These are phyloP conservation scores for Cerastoderma edule DNA, from an alignment of 2,888 invertebrate genomes.

Conservation along the genomic window DNA sequence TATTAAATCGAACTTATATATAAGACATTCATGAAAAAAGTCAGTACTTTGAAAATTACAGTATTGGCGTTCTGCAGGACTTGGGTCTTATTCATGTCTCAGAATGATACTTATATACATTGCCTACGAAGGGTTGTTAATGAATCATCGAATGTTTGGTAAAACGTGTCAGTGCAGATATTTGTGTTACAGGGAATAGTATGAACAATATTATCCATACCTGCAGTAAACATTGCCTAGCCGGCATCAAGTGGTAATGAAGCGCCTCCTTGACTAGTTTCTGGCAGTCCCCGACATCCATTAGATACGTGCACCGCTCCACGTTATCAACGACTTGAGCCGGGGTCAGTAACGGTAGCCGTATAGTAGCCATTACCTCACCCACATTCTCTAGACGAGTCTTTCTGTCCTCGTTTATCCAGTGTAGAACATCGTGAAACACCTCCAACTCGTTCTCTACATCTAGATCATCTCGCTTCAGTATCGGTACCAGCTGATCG, in stretches of 20 bases:
- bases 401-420: conserved; percentile 68
- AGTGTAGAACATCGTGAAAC: conserved; percentile 63
- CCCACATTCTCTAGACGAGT: conserved; percentile 60
- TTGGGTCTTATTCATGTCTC: no score
- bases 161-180: not conserved
- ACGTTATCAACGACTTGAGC: conserved; percentile 72
- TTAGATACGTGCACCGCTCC: conserved; percentile 67
- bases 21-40: no score
- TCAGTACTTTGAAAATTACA: no score
- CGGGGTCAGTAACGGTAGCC: conserved; percentile 71
- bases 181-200: no score
- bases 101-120: no score
- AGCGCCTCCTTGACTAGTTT: conserved; percentile 73
- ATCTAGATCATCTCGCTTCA: conserved; percentile 66
- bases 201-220: conserved; percentile 56
- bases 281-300: conserved; percentile 74
- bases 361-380: conserved; percentile 64
- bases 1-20: no score
- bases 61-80: no score
- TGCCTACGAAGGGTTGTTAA: not conserved
- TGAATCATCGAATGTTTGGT: not conserved
- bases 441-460: conserved; percentile 67
- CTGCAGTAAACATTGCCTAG: conserved; percentile 73
- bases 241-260: conserved; percentile 76
- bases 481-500: conserved; percentile 61